Percentiles rank a stretch among this genome's conserved stretches.
These are phyloP conservation scores for Argynnis bischoffii DNA, from an alignment of 2,888 invertebrate species.

Conservation along the genomic window DNA sequence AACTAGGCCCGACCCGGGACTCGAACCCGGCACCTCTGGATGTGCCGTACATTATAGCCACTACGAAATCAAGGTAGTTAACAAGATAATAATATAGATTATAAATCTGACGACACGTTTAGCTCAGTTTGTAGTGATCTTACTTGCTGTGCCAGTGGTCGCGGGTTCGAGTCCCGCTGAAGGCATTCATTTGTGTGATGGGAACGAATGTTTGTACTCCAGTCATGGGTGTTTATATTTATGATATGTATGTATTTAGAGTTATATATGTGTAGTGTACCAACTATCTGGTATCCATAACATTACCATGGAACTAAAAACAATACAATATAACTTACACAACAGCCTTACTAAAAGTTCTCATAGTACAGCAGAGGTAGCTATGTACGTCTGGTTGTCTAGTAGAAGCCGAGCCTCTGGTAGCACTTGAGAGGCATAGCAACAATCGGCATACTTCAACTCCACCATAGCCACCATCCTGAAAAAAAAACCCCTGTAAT, in stretches of 20 bases:
- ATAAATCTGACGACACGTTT: no score
- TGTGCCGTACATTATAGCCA: no score
- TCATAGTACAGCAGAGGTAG: constrained; percentile 72
- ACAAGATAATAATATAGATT: background rate
- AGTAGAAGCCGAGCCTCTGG: constrained; percentile 59
- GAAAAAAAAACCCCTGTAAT: constrained; percentile 24
- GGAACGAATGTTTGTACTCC: no score
- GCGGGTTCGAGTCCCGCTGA: no score
- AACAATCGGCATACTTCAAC: constrained; percentile 74
- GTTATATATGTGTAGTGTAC: no score
- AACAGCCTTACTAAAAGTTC: constrained; percentile 68
- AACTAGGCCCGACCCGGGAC: background rate
- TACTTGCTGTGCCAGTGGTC: no score
- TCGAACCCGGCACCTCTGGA: background rate
- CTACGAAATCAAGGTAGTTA: background rate
- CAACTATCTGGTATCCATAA: no score
- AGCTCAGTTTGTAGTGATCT: no score
- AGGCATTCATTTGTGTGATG: no score
- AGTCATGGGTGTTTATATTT: no score
- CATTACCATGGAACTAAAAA: no score
- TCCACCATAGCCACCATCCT: constrained; percentile 74
- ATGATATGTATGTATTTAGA: no score
- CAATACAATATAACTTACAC: constrained; percentile 49
- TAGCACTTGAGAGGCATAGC: constrained; percentile 67
- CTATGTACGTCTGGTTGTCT: constrained; percentile 68